These are phyloP conservation scores for Octonoba sinensis DNA, from an alignment of 2,888 invertebrate species.

Conservation along the genomic window DNA sequence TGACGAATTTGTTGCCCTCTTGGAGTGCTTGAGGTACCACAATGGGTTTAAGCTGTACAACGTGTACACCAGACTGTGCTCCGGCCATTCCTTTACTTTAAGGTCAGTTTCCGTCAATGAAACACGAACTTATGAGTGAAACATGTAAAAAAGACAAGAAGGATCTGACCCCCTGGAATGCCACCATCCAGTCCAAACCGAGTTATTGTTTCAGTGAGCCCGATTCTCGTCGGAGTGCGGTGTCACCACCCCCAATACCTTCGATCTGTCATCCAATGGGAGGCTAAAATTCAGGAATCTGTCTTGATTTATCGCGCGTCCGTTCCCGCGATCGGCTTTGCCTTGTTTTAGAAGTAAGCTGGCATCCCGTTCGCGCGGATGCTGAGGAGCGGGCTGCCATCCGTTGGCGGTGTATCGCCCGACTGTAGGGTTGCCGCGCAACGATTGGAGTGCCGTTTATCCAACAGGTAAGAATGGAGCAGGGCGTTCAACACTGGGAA, in stretches of 20 bases:
- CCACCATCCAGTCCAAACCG: background rate
- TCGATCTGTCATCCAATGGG: too few relatives aligned
- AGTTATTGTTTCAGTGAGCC: background rate
- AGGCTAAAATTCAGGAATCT: too few relatives aligned
- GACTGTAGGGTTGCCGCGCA: background rate
- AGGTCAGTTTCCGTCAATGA: background rate
- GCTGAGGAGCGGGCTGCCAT: background rate
- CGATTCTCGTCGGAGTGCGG: too few relatives aligned
- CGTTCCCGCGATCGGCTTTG: slow-evolving; percentile 3
- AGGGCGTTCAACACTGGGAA: slow-evolving; percentile 23
- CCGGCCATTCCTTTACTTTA: slow-evolving; percentile 72
- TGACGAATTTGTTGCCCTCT: slow-evolving; percentile 95
- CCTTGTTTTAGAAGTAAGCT: slow-evolving; percentile 11
- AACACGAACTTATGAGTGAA: background rate
- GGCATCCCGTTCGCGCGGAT: background rate
- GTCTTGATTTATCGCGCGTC: background rate
- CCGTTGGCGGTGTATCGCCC: slow-evolving; percentile 6
- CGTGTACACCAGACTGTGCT: slow-evolving; percentile 74
- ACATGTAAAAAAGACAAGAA: background rate
- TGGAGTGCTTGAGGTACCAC: slow-evolving; percentile 82
- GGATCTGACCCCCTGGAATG: slow-evolving; percentile 7
- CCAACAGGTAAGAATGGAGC: slow-evolving; percentile 47
- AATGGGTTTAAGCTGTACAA: slow-evolving; percentile 75
- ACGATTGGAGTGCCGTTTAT: background rate
- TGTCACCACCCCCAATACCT: too few relatives aligned